Percentiles rank a stretch among this genome's conserved stretches.
Evolutionary conservation across 2,888 invertebrate genomes (phyloP).

Genomic region (Acleris cristana): DNA sequence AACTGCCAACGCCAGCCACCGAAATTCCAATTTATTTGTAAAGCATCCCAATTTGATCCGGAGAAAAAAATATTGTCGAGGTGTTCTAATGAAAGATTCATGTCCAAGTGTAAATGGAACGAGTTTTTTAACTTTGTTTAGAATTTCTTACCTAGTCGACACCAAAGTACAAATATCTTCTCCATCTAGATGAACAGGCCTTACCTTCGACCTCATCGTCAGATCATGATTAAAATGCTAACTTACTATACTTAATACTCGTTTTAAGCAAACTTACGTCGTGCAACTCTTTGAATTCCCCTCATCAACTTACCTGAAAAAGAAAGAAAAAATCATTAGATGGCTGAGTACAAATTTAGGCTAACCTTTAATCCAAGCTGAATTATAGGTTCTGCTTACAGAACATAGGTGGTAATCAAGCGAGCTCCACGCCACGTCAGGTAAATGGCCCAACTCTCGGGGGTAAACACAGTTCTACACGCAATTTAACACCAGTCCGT

Average conservation of each 20-base stretch:
- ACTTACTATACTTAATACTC: too few relatives aligned
- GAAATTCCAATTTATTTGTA: slow-evolving; percentile 33
- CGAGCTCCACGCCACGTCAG: slow-evolving; percentile 3
- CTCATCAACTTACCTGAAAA: slow-evolving; percentile 42
- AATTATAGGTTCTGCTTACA: too few relatives aligned
- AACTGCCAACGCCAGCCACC: slow-evolving; percentile 19
- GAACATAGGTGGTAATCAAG: slow-evolving; percentile 16
- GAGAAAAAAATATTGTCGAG: neutral
- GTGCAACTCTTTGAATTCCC: too few relatives aligned
- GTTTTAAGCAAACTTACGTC: too few relatives aligned
- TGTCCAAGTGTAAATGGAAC: neutral
- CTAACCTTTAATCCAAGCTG: slow-evolving; percentile 3
- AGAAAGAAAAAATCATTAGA: slow-evolving; percentile 13
- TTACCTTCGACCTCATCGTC: too few relatives aligned
- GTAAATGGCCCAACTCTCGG: slow-evolving; percentile 18
- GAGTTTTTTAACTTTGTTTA: neutral
- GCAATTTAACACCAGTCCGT: slow-evolving; percentile 25
- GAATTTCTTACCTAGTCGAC: too few relatives aligned
- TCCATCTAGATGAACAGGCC: too few relatives aligned
- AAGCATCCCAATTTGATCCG: slow-evolving; percentile 12
- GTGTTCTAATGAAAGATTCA: neutral
- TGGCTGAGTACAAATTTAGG: neutral
- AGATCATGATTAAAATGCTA: too few relatives aligned
- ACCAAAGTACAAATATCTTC: too few relatives aligned
- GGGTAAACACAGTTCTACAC: slow-evolving; percentile 21